Percentiles rank a stretch among this genome's conserved stretches.
These are phyloP conservation scores for Decapterus maruadsi DNA, from an alignment of 2,797 vertebrate genomes.

Conservation along the genomic window DNA sequence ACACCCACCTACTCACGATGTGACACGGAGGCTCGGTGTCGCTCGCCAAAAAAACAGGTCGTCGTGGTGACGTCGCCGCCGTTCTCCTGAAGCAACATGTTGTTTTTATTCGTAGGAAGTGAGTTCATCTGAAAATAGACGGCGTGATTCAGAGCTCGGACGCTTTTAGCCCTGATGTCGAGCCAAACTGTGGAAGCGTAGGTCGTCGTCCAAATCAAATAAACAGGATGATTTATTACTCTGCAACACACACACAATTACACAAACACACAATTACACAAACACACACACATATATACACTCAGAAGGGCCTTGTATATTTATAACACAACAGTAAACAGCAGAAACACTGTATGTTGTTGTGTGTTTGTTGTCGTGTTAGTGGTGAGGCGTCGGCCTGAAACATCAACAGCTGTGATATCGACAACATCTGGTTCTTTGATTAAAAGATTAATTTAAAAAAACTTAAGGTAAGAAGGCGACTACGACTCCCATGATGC, in stretches of 20 bases:
- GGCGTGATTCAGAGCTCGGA: conserved; percentile 23
- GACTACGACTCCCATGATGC: too few species aligned
- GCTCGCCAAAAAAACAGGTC: background rate
- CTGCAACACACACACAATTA: conserved; percentile 37
- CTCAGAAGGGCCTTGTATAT: conserved; percentile 30
- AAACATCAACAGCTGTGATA: background rate
- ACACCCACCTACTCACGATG: conserved; percentile 55
- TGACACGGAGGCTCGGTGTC: conserved; percentile 24
- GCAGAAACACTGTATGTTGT: conserved; percentile 23
- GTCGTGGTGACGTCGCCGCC: conserved; percentile 24
- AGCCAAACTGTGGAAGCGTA: conserved; percentile 57
- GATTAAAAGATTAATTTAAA: background rate
- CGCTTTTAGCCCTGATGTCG: conserved; percentile 52
- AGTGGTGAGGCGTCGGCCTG: background rate
- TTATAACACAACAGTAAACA: conserved; percentile 56
- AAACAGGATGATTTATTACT: conserved; percentile 65
- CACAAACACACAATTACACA: too few species aligned
- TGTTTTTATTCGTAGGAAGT: conserved; percentile 52
- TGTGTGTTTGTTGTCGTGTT: conserved; percentile 10
- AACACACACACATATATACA: conserved; percentile 30
- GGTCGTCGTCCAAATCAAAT: conserved; percentile 66
- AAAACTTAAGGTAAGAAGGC: too few species aligned
- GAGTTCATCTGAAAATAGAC: conserved; percentile 64
- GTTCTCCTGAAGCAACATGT: conserved; percentile 28
- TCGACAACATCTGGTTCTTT: background rate